phyloP scores from a whole-genome alignment of 2,888 invertebrate genomes.

The Venustoraphidia nigricollis region DNA sequence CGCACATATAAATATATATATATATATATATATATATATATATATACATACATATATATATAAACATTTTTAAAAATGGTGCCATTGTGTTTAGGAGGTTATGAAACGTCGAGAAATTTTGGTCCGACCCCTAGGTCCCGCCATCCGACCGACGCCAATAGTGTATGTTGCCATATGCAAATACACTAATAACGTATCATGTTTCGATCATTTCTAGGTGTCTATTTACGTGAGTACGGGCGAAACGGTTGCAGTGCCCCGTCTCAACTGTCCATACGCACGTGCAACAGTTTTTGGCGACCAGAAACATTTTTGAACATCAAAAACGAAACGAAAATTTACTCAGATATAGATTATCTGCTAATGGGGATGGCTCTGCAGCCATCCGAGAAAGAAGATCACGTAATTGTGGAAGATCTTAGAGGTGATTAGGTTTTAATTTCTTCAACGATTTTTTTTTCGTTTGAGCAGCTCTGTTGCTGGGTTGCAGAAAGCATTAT shows the following conservation, averaged over 20 bases:
- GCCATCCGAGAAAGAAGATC: constrained; percentile 36
- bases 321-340: constrained; percentile 8
- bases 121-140: no score
- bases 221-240: constrained; percentile 29
- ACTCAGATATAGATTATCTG: constrained; percentile 32
- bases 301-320: constrained; percentile 23
- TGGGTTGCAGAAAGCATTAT: no score
- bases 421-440: constrained; percentile 23
- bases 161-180: no score
- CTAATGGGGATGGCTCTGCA: constrained; percentile 39
- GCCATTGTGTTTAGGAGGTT: no score
- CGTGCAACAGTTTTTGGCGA: constrained; percentile 37
- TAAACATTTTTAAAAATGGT: no score
- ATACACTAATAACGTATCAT: background rate
- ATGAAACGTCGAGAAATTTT: no score
- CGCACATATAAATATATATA: no score
- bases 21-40: no score
- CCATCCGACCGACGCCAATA: no score
- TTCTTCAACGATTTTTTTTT: no score
- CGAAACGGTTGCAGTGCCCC: constrained; percentile 23
- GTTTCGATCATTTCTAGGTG: constrained; percentile 17
- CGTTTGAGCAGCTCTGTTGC: no score
- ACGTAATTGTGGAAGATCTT: constrained; percentile 38
- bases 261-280: constrained; percentile 24
- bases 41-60: no score